Percentiles rank a stretch among this genome's conserved stretches.
These are phyloP conservation scores for human (Homo sapiens) DNA, from an alignment of 2,113 vertebrate species.

Conservation along the genomic window DNA sequence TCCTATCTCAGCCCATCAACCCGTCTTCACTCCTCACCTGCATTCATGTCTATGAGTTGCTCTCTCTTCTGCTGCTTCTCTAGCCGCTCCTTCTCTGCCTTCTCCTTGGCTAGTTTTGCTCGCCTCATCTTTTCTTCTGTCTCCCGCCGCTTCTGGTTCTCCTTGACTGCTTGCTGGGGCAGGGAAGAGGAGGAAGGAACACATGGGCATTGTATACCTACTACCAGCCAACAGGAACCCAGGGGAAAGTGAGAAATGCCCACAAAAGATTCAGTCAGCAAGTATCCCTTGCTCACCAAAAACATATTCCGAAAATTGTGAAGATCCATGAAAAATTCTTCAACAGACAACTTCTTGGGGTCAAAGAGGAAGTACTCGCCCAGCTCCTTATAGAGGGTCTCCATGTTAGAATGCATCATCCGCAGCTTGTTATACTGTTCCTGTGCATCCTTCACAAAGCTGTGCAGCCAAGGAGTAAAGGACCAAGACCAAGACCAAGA, in stretches of 20 bases:
- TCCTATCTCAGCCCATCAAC: neutral
- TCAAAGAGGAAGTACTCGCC: constrained; percentile 89
- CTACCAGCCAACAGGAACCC: neutral
- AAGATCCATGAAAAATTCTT: constrained; percentile 90
- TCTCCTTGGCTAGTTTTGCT: constrained; percentile 89
- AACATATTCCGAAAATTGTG: constrained; percentile 93
- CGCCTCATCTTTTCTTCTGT: constrained; percentile 88
- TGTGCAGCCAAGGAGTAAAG: constrained; percentile 85
- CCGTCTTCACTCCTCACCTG: constrained; percentile 80
- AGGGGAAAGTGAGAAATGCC: neutral
- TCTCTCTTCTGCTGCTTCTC: constrained; percentile 88
- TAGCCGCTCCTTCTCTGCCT: constrained; percentile 88
- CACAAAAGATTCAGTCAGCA: neutral
- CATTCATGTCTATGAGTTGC: constrained; percentile 86
- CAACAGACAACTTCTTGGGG: constrained; percentile 86
- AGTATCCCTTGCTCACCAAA: constrained; percentile 83
- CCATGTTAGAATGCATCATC: constrained; percentile 90
- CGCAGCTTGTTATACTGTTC: constrained; percentile 89
- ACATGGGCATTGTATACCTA: neutral
- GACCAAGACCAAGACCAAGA: constrained; percentile 41
- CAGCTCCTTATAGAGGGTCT: constrained; percentile 87
- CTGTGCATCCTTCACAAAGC: constrained; percentile 86
- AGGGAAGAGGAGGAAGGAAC: neutral
- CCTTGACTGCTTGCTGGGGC: constrained; percentile 88
- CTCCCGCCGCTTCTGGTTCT: constrained; percentile 89